Percentiles rank a stretch among this genome's conserved stretches.
Evolutionary conservation across 2,888 invertebrate species (phyloP).

Genomic region (Andricus curvator): DNA sequence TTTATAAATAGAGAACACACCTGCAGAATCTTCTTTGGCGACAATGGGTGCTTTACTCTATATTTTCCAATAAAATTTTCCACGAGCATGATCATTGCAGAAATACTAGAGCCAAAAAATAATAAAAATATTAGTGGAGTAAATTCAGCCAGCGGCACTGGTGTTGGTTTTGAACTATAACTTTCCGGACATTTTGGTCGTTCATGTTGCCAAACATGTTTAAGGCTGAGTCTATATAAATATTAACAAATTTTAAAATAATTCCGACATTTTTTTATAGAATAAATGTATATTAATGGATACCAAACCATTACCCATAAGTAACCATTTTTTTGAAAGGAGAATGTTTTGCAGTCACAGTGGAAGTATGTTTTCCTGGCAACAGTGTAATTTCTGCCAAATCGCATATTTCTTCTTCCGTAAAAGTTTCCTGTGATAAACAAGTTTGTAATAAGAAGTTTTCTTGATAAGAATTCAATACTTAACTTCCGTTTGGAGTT

Average conservation of each 20-base stretch:
- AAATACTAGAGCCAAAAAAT: constrained; percentile 55
- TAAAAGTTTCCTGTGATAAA: constrained; percentile 79
- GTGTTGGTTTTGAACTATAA: constrained; percentile 63
- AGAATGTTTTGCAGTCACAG: constrained; percentile 64
- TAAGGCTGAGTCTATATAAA: constrained; percentile 59
- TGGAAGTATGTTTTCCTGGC: constrained; percentile 60
- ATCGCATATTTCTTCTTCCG: constrained; percentile 85
- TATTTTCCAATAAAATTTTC: constrained; percentile 55
- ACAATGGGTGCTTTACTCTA: neutral
- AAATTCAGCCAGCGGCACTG: constrained; percentile 66
- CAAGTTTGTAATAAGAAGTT: constrained; percentile 77
- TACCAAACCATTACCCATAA: constrained; percentile 62
- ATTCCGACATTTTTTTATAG: neutral
- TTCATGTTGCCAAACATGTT: constrained; percentile 61
- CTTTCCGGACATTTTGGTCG: constrained; percentile 66
- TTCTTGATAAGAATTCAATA: constrained; percentile 64
- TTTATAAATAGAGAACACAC: neutral
- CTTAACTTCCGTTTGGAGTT: neutral
- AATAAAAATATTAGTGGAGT: constrained; percentile 65
- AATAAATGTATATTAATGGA: neutral
- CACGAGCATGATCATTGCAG: constrained; percentile 56
- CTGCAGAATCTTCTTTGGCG: neutral
- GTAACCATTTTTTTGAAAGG: constrained; percentile 72
- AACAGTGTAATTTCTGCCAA: constrained; percentile 79
- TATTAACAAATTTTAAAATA: neutral